Conservation (phyloP, 2,888 invertebrate species). For the Drosophila subquinaria region DNA sequence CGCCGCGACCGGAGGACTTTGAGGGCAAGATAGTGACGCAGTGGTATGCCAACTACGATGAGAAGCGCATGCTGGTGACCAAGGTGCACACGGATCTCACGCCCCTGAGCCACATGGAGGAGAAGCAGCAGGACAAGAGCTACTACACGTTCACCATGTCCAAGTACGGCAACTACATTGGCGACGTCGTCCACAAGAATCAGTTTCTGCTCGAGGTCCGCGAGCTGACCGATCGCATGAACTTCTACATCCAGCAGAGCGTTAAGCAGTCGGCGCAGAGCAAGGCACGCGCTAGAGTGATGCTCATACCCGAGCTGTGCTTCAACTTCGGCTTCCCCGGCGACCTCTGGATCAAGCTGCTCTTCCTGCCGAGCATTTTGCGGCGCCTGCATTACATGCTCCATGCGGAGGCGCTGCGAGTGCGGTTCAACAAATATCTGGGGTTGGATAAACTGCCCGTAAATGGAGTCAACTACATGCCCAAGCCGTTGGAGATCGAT, state of each 20-base stretch:
- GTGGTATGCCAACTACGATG: slow-evolving; percentile 90
- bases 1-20: slow-evolving; percentile 88
- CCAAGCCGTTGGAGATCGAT: slow-evolving; percentile 80
- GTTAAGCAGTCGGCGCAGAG: slow-evolving; percentile 78
- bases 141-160: slow-evolving; percentile 91
- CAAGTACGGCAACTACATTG: slow-evolving; percentile 89
- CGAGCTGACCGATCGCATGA: slow-evolving; percentile 81
- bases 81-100: slow-evolving; percentile 89
- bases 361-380: slow-evolving; percentile 93
- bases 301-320: slow-evolving; percentile 95
- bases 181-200: slow-evolving; percentile 86
- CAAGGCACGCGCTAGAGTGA: slow-evolving; percentile 86
- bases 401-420: slow-evolving; percentile 83
- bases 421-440: slow-evolving; percentile 83
- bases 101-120: slow-evolving; percentile 89
- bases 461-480: slow-evolving; percentile 62
- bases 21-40: slow-evolving; percentile 92
- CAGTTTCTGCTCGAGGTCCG: slow-evolving; percentile 94
- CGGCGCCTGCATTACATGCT: slow-evolving; percentile 87
- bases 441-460: slow-evolving; percentile 56
- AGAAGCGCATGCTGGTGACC: slow-evolving; percentile 89
- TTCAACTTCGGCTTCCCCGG: slow-evolving; percentile 90
- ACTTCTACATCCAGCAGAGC: slow-evolving; percentile 82
- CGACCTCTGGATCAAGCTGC: slow-evolving; percentile 93
- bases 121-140: slow-evolving; percentile 86